phyloP scores from a whole-genome alignment of 2,113 vertebrate species.

The Hemibagrus wyckioides region DNA sequence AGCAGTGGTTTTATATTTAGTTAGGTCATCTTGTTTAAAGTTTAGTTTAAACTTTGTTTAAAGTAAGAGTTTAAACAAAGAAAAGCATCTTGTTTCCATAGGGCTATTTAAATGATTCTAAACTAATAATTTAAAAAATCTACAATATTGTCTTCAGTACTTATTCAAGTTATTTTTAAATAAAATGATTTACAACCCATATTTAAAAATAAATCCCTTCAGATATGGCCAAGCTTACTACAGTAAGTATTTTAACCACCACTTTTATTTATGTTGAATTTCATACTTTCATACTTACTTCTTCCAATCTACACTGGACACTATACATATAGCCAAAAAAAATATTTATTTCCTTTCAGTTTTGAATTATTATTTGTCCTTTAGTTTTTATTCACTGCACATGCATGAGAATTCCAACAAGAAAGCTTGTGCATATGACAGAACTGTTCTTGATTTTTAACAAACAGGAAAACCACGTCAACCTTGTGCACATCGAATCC shows the following conservation, averaged over 20 bases:
- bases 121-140: not conserved
- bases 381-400: not conserved
- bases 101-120: not conserved
- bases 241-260: not conserved
- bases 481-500: conserved; percentile 94
- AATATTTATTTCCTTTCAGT: not conserved
- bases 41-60: too few relatives aligned
- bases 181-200: not conserved
- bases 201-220: not conserved
- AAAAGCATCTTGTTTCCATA: not conserved
- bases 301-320: not conserved
- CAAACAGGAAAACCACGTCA: conserved; percentile 91
- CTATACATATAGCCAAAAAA: too few relatives aligned
- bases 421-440: not conserved
- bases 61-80: not conserved
- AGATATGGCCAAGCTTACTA: not conserved
- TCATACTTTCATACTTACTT: not conserved
- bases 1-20: not conserved
- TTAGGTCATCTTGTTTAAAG: not conserved
- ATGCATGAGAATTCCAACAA: not conserved
- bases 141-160: not conserved
- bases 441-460: not conserved
- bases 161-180: not conserved
- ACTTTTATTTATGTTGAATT: not conserved
- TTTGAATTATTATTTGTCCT: not conserved